Evolutionary conservation across 1,140 invertebrate species (phyloP).

Genomic region (Globodera ellingtonae): DNA sequence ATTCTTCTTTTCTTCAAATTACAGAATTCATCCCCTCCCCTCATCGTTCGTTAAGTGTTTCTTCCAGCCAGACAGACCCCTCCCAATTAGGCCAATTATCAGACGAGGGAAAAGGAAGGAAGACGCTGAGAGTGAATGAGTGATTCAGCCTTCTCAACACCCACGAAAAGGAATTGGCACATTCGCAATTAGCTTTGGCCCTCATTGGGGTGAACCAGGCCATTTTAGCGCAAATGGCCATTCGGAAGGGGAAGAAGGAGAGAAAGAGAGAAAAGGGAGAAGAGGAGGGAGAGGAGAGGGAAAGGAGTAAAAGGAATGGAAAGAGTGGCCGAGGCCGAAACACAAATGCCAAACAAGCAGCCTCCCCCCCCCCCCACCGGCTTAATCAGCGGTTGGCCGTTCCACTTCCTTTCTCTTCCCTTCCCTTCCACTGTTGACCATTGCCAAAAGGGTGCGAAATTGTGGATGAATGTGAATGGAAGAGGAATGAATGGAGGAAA

Average conservation of each 20-base stretch:
- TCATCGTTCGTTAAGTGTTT: neutral
- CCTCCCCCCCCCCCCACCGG: too few relatives aligned
- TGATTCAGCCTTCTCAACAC: neutral
- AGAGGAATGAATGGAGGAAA: neutral
- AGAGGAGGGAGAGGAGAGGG: neutral
- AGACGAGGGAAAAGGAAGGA: neutral
- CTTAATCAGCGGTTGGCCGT: too few relatives aligned
- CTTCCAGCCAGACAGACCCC: too few relatives aligned
- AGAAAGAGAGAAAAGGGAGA: neutral
- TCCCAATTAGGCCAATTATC: slow-evolving; percentile 9
- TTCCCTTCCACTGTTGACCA: too few relatives aligned
- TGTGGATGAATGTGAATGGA: too few relatives aligned
- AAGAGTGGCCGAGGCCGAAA: neutral
- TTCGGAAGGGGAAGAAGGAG: neutral
- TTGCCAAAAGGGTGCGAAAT: too few relatives aligned
- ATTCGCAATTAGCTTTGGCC: slow-evolving; percentile 10
- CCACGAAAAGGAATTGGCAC: neutral
- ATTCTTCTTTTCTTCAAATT: too few relatives aligned
- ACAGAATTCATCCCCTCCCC: neutral
- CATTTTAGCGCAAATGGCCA: slow-evolving; percentile 3
- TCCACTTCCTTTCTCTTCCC: too few relatives aligned
- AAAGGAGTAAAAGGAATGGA: neutral
- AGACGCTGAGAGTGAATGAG: neutral
- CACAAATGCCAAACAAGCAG: slow-evolving; percentile 1
- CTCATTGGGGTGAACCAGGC: neutral